These are phyloP conservation scores for Daphoenositta chrysoptera DNA, from an alignment of 2,113 vertebrate genomes.

Conservation along the genomic window DNA sequence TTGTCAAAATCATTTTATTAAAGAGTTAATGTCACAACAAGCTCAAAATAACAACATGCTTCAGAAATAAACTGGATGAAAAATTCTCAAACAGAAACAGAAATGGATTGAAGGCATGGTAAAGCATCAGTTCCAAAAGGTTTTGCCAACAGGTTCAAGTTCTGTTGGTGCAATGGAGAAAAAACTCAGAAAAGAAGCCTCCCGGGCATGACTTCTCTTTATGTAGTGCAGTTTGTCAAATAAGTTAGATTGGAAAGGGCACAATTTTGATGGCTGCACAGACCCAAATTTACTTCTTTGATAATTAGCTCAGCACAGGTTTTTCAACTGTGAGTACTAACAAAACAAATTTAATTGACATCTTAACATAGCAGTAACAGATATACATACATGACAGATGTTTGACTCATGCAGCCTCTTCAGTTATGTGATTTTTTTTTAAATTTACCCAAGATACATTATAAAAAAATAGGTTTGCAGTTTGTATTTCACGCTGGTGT, in stretches of 20 bases:
- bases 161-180: conserved; percentile 6
- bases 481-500: conserved; percentile 41
- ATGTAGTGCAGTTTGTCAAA: background rate
- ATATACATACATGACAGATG: background rate
- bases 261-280: background rate
- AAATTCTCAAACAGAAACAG: background rate
- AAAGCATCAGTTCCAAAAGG: conserved; percentile 11
- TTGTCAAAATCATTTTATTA: conserved; percentile 71
- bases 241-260: conserved; percentile 26
- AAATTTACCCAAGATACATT: conserved; percentile 34
- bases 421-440: background rate
- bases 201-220: background rate
- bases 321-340: conserved; percentile 35
- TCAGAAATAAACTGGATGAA: conserved; percentile 43
- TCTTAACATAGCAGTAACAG: background rate
- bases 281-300: background rate
- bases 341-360: conserved; percentile 6
- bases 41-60: conserved; percentile 50
- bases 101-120: conserved; percentile 20
- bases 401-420: conserved; percentile 12
- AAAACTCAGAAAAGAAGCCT: background rate
- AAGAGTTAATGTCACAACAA: conserved; percentile 56
- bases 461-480: conserved; percentile 67
- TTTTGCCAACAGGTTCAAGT: conserved; percentile 2
- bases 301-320: background rate